phyloP scores from a whole-genome alignment of 1,140 invertebrate species.

The Anthonomus grandis region DNA sequence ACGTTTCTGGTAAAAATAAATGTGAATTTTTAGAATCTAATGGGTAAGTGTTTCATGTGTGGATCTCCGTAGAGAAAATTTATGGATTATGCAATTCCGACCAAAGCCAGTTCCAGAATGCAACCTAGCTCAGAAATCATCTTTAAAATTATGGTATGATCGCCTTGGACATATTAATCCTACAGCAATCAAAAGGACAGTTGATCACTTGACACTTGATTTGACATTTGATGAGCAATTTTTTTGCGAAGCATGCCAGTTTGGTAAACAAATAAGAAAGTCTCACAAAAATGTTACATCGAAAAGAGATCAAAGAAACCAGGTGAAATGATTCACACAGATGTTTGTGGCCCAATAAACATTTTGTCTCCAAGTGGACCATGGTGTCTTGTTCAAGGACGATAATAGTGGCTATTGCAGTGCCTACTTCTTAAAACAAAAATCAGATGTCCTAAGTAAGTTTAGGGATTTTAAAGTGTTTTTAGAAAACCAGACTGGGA shows the following conservation, averaged over 20 bases:
- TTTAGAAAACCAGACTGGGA: constrained; percentile 20
- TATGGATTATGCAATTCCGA: constrained; percentile 22
- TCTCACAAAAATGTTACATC: constrained; percentile 22
- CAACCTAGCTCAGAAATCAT: constrained; percentile 11
- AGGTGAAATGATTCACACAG: constrained; percentile 47
- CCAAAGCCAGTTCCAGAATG: background rate
- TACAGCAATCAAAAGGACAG: background rate
- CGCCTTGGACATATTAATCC: constrained; percentile 48
- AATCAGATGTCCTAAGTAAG: constrained; percentile 41
- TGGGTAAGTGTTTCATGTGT: constrained; percentile 18
- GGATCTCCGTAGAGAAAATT: constrained; percentile 11
- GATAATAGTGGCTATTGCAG: constrained; percentile 42
- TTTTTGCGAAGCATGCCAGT: constrained; percentile 45
- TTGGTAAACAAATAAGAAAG: constrained; percentile 38
- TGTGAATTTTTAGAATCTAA: constrained; percentile 19
- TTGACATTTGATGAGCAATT: background rate
- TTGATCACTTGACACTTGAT: no score
- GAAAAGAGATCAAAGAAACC: constrained; percentile 5
- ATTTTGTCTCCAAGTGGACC: constrained; percentile 43
- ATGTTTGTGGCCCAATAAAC: constrained; percentile 47
- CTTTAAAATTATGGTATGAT: constrained; percentile 45
- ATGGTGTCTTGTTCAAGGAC: constrained; percentile 50
- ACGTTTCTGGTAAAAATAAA: constrained; percentile 12
- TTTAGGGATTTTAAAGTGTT: constrained; percentile 3
- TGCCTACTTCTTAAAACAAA: constrained; percentile 50